Evolutionary conservation across 2,797 vertebrate species (phyloP), one percentile per base, ranked within the genome.

Genomic region (Brachyrhaphis roseni): DNA sequence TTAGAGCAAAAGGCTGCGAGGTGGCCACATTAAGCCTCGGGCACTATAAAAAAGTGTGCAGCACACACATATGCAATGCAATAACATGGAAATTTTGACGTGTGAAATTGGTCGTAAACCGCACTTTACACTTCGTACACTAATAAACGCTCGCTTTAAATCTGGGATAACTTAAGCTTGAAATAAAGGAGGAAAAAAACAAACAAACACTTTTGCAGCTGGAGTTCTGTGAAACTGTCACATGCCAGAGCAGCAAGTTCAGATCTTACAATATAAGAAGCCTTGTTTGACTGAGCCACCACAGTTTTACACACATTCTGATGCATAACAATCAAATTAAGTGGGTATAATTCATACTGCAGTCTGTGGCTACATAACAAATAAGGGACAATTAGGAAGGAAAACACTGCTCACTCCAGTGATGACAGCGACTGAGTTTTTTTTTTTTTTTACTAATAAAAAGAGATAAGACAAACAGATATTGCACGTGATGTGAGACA

Each of bases 21-120:
- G 92, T 90, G 94, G 90, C 92, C 95, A 94, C 88, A 92, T 92
- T 86, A 91, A 93, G 85, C 89, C 78, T 81, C 16, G 75, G 87
- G 77, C 23, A 16, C 74, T 70, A 77, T 81, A 77, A 86, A 86
- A 84, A 82, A 66, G 41, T 36, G 46, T 28, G 64, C 41, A 46
- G 43, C 57, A 49, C n/a, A 10, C 74, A 78, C 64, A 74, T 66
- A 74, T 34, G n/a, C 73, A 59, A 77, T 51, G 68, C 79, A 39
- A 72, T 39, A 45, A 20, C 46, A 64, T 80, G 55, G 2, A 72
- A 64, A 64, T 78, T 75, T 72, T 41, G 70, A 15, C 23, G 3
- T 55, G 47, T 68, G 59, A 53, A 55, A 31, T 23, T 41, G 26
- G 1, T 12, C 13, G 47, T 23, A 66, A 66, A 66, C 64, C 6